A percentile compares a stretch with the other conserved stretches of the same genome.
Evolutionary conservation across 2,113 vertebrate genomes (phyloP).

Genomic region (Gnathonemus echidnorhynchus): DNA sequence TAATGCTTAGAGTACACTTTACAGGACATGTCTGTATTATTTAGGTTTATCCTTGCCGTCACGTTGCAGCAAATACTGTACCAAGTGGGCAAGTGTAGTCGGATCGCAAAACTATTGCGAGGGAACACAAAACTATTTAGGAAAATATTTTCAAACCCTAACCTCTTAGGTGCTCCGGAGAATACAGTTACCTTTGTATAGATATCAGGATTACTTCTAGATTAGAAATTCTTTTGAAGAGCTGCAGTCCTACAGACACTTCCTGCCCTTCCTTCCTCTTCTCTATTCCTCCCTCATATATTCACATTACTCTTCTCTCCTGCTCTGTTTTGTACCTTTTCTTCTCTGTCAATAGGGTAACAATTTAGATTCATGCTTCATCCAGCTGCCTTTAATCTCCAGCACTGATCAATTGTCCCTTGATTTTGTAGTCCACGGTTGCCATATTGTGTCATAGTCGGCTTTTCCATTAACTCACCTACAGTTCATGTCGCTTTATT

Average conservation of each 20-base stretch:
- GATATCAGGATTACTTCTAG: no score
- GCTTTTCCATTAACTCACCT: not conserved
- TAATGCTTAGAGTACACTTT: no score
- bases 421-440: not conserved
- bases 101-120: no score
- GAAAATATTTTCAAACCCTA: no score
- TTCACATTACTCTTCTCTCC: not conserved
- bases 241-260: not conserved
- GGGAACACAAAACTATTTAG: no score
- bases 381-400: not conserved
- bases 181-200: not conserved
- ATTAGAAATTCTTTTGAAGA: not conserved
- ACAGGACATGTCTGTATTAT: no score
- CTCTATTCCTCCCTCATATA: not conserved
- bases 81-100: no score
- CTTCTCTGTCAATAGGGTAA: not conserved
- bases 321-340: not conserved
- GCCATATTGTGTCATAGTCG: not conserved
- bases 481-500: not conserved
- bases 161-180: no score
- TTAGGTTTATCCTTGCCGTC: no score
- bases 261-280: not conserved
- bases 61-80: no score
- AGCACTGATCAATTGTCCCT: not conserved
- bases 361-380: not conserved